Percentiles rank a stretch among this genome's conserved stretches.
Conservation (phyloP, 30 jellyfish, hydroid and myxozoan genomes). For the Aurelia coerulea region DNA sequence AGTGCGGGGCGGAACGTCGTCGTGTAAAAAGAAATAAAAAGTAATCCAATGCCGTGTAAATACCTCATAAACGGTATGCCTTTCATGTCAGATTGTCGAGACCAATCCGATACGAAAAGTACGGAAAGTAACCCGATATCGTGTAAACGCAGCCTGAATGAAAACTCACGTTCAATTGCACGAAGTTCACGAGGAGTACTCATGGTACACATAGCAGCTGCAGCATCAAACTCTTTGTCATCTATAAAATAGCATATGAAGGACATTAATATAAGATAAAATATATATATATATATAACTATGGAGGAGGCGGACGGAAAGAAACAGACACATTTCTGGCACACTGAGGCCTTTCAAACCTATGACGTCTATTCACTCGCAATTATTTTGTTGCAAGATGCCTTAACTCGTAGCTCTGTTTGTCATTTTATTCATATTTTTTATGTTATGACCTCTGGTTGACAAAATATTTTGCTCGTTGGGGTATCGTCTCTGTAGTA, state of each 20-base stretch:
- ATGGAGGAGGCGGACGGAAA: no score
- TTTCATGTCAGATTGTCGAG: neutral
- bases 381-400: no score
- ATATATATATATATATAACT: no score
- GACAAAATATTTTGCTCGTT: no score
- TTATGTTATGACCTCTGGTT: no score
- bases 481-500: no score
- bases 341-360: no score
- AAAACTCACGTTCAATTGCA: slow-evolving; percentile 74
- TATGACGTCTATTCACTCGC: no score
- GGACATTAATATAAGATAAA: neutral
- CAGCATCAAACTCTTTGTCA: slow-evolving; percentile 96
- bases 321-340: no score
- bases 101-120: neutral
- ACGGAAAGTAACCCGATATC: no score
- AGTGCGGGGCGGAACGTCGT: neutral
- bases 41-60: neutral
- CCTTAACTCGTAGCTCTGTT: no score
- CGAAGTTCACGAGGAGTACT: slow-evolving; percentile 85
- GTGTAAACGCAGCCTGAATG: neutral
- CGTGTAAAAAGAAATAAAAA: neutral
- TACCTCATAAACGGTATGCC: neutral
- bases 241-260: slow-evolving; percentile 17
- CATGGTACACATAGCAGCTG: slow-evolving; percentile 96
- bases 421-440: neutral